Evolutionary conservation across 2,797 vertebrate species (phyloP).

Genomic region (Falco rusticolus): DNA sequence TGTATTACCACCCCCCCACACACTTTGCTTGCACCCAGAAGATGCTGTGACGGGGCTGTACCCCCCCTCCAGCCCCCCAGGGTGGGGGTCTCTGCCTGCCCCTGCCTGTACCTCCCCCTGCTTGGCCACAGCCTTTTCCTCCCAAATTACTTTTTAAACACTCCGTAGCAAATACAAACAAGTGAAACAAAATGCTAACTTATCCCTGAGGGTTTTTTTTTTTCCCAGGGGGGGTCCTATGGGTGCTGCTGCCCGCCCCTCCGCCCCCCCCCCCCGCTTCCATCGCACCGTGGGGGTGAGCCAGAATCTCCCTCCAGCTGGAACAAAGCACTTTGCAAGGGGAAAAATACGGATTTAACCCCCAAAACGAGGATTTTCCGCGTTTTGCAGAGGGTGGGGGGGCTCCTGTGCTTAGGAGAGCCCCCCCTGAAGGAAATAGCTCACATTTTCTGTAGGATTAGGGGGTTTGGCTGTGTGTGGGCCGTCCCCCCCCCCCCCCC

Average conservation of each 20-base stretch:
- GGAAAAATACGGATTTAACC: neutral
- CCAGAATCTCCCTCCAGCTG: neutral
- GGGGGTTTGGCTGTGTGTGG: neutral
- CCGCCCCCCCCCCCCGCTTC: neutral
- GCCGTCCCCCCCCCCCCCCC: too few species aligned
- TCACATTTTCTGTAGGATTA: slow-evolving; percentile 15
- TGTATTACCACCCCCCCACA: neutral
- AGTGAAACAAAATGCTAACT: neutral
- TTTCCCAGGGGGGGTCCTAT: neutral
- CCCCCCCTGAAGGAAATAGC: neutral
- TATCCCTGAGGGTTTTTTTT: neutral
- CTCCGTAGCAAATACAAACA: neutral
- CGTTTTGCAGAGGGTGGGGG: neutral
- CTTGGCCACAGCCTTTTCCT: neutral
- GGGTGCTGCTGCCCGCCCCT: neutral
- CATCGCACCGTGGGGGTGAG: fast-evolving
- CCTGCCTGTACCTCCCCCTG: neutral
- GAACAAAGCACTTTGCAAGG: neutral
- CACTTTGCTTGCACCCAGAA: neutral
- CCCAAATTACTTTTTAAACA: neutral
- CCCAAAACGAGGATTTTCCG: neutral
- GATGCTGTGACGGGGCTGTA: neutral
- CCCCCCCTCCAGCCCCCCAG: neutral
- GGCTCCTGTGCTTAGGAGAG: neutral
- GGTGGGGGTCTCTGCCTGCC: neutral